Conservation (phyloP, 1,140 invertebrate species). For the Venustaconcha ellipsiformis region DNA sequence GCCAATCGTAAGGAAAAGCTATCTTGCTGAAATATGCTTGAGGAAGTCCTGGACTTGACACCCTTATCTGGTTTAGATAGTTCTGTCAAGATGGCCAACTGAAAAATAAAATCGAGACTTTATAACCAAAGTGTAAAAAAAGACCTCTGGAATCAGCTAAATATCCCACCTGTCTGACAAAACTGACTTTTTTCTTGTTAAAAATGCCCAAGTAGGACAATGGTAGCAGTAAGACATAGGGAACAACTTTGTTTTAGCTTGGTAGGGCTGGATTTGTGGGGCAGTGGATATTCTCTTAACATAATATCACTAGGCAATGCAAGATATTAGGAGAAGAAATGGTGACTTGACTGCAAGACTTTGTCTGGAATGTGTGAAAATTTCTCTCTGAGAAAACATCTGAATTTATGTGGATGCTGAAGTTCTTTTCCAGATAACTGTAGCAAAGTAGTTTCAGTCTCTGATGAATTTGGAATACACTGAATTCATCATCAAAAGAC, state of each 20-base stretch:
- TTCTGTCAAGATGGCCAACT: constrained; percentile 64
- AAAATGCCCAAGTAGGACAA: not conserved
- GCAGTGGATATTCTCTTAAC: too few relatives aligned
- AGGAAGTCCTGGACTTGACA: constrained; percentile 26
- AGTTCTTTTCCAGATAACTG: not conserved
- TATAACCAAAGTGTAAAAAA: not conserved
- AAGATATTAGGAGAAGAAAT: too few relatives aligned
- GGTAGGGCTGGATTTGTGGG: too few relatives aligned
- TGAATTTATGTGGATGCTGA: not conserved
- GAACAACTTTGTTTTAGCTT: too few relatives aligned
- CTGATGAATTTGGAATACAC: not conserved
- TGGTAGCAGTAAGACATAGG: too few relatives aligned
- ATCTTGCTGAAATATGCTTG: constrained; percentile 62
- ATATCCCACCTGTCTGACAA: not conserved
- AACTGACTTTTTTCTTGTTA: not conserved
- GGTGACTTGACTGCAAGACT: too few relatives aligned
- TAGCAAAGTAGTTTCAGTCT: not conserved
- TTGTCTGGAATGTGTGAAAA: not conserved
- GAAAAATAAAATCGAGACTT: constrained; percentile 30
- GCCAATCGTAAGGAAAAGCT: constrained; percentile 58
- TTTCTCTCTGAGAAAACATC: not conserved
- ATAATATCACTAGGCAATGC: too few relatives aligned
- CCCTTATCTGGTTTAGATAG: constrained; percentile 50
- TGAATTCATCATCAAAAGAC: not conserved
- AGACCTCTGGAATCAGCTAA: not conserved